phyloP scores from a whole-genome alignment of 2,113 vertebrate genomes.

The Seriola rivoliana region DNA sequence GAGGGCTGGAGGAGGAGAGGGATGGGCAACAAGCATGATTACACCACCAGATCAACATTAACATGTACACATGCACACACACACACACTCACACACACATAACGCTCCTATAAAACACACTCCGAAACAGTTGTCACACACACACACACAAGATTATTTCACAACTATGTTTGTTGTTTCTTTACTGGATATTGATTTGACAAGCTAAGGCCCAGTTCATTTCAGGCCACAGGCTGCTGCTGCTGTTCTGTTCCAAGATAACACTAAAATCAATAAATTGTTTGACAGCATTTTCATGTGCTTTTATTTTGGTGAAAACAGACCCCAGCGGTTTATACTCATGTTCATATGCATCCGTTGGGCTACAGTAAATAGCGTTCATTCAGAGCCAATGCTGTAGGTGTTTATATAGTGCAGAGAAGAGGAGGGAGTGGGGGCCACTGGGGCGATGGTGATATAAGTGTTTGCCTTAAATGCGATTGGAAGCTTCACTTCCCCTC shows the following conservation, averaged over 20 bases:
- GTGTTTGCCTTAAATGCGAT: background rate
- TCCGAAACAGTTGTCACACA: constrained; percentile 32
- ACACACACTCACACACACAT: constrained; percentile 24
- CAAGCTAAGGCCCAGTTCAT: constrained; percentile 51
- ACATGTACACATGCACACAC: constrained; percentile 23
- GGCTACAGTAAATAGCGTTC: background rate
- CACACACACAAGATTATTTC: constrained; percentile 39
- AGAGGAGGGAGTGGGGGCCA: background rate
- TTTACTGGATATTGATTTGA: constrained; percentile 72
- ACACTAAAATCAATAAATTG: constrained; percentile 67
- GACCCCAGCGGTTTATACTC: background rate
- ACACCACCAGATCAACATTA: constrained; percentile 62
- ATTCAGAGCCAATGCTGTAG: background rate
- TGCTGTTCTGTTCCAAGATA: constrained; percentile 51
- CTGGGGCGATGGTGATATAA: background rate
- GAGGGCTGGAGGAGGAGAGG: constrained; percentile 59
- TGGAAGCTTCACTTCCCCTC: background rate
- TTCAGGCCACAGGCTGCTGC: constrained; percentile 51
- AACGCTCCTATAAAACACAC: constrained; percentile 32
- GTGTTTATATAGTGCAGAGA: background rate
- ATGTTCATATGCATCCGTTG: background rate
- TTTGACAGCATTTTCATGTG: constrained; percentile 61
- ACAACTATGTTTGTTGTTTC: constrained; percentile 60
- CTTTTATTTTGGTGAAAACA: constrained; percentile 47
- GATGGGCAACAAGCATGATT: constrained; percentile 67